Percentiles rank a stretch among this genome's conserved stretches.
phyloP scores from a whole-genome alignment of 2,888 invertebrate species.

The Orthosia gothica region DNA sequence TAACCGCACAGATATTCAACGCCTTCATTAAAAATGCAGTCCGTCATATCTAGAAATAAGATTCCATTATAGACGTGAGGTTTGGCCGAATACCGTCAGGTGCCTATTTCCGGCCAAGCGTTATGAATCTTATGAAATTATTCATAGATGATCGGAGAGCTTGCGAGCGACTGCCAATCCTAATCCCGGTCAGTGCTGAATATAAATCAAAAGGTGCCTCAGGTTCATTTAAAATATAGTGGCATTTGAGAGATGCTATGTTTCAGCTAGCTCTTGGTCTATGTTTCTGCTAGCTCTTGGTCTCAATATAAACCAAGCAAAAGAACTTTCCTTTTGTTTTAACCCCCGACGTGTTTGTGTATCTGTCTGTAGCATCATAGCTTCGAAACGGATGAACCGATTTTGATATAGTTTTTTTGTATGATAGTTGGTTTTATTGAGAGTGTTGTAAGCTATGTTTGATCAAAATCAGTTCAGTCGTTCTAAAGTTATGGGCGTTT shows the following conservation, averaged over 20 bases:
- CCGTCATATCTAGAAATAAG: slow-evolving; percentile 47
- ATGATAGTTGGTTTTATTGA: too few relatives aligned
- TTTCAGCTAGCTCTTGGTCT: slow-evolving; percentile 3
- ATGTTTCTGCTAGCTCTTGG: slow-evolving; percentile 9
- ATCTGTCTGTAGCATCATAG: too few relatives aligned
- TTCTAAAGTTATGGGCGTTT: too few relatives aligned
- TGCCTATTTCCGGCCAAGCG: slow-evolving; percentile 62
- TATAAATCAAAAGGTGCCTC: slow-evolving; percentile 23
- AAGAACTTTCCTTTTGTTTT: not conserved
- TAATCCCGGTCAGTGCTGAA: slow-evolving; percentile 21
- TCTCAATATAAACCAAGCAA: not conserved
- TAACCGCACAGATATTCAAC: not conserved
- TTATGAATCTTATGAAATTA: slow-evolving; percentile 76
- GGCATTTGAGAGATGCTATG: not conserved
- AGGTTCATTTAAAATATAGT: slow-evolving; percentile 10
- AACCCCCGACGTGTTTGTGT: too few relatives aligned
- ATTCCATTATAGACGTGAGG: slow-evolving; percentile 16
- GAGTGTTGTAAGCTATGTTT: too few relatives aligned
- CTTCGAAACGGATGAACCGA: too few relatives aligned
- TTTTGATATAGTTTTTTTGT: too few relatives aligned
- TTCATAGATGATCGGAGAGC: slow-evolving; percentile 66
- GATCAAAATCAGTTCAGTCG: too few relatives aligned
- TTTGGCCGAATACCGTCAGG: slow-evolving; percentile 26
- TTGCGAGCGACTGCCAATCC: slow-evolving; percentile 56
- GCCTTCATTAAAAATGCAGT: slow-evolving; percentile 18